Base-by-base conservation (phyloP, 2,113 vertebrate genomes). In the Oceanites oceanicus region DNA sequence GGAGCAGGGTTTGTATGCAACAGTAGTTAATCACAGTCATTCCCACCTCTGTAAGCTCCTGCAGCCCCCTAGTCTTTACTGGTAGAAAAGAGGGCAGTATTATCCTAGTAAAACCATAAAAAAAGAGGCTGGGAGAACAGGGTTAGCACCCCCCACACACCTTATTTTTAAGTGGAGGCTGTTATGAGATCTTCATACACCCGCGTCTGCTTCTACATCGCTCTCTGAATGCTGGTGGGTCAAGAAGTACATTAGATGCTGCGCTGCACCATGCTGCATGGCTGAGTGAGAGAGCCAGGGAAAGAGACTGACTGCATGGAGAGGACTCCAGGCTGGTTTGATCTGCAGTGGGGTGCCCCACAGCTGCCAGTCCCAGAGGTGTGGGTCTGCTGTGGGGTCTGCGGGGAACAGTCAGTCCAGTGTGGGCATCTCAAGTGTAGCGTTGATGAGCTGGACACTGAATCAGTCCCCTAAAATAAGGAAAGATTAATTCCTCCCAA, bases 401-500 rank as follows among this genome's bases (percentile, higher is more conserved):
- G 78, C 1, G 3, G 40, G 45, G 20, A 42, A 56, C 3, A 0
- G 9, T 34, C 27, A 34, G 29, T 42, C 30, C 3, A 2, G 12
- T 23, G 8, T 27, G 58, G 50, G 20, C 15, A 36, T 36, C 50
- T 58, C 38, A 52, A 71, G 29, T 16, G 15, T 11, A 12, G 11
- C 0, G 0, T 40, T 6, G 0, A 13, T 36, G 22, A 26, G 34
- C 9, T 72, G 45, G 45, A 19, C 32, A 19, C 10, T 9, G 34
- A 65, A 58, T 23, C 21, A 36, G 30, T 66, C 15, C 26, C 25
- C 40, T 72, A 29, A 47, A 84, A 21, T 36, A 53, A 36, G 18
- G 21, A 19, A 47, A 61, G 58, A 26, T 30, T 0, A 59, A n/a
- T 55, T 66, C n/a, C 26, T 55, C 22, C 52, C n/a, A 36, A 61